A percentile compares a stretch with the other conserved stretches of the same genome.
These are phyloP conservation scores for Lordiphosa andalusiaca DNA, from an alignment of 2,888 invertebrate species.

Conservation along the genomic window DNA sequence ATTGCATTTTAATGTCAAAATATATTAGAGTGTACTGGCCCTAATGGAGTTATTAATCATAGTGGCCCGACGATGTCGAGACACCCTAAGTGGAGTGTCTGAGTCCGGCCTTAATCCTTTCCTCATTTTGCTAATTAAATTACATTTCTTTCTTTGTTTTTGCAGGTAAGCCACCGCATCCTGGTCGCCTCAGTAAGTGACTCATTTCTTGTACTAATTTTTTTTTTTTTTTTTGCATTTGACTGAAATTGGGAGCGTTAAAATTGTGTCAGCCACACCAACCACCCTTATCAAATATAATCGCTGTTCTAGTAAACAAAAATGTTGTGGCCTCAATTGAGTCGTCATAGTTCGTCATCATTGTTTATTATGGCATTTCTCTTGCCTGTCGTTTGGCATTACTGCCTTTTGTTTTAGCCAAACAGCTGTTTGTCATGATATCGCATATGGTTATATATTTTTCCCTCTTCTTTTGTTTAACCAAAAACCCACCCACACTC, in stretches of 20 bases:
- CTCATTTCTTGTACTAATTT: conserved; percentile 13
- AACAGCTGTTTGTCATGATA: conserved; percentile 66
- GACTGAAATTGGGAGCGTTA: too few species aligned
- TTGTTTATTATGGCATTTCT: conserved; percentile 15
- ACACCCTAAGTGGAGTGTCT: conserved; percentile 12
- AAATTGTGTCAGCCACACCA: too few species aligned
- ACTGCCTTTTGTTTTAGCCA: conserved; percentile 50
- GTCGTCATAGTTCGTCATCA: conserved; percentile 46
- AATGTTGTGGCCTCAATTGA: conserved; percentile 47
- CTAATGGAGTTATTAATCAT: conserved; percentile 54
- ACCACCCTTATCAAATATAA: conserved; percentile 47
- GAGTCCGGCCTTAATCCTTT: conserved; percentile 17
- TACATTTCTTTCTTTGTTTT: conserved; percentile 25
- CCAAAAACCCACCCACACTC: conserved; percentile 12
- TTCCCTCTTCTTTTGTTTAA: not conserved
- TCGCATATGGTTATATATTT: conserved; percentile 21
- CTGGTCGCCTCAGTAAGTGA: conserved; percentile 13
- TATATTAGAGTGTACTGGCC: conserved; percentile 29
- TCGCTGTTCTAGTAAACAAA: conserved; percentile 27
- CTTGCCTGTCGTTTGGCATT: conserved; percentile 43
- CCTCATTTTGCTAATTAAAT: conserved; percentile 35
- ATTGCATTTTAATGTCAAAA: conserved; percentile 38
- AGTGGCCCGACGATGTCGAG: conserved; percentile 10
- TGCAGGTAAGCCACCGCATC: conserved; percentile 54
- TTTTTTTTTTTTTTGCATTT: conserved; percentile 2